phyloP scores from a whole-genome alignment of 2,888 invertebrate genomes.

The Lasioglossum vierecki region DNA sequence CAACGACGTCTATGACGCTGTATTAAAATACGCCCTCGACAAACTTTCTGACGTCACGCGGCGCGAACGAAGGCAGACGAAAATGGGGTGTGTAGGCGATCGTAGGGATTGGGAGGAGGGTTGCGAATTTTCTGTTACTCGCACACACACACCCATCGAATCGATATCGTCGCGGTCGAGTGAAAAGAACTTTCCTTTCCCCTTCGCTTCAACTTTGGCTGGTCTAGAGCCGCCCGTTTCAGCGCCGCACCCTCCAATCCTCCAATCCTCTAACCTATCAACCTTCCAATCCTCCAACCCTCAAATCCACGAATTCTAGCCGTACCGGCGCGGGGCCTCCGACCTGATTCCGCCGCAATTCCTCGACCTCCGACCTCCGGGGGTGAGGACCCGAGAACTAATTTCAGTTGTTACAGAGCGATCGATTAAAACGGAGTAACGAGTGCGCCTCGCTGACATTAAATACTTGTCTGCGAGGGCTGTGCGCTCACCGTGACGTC shows the following conservation, averaged over 20 bases:
- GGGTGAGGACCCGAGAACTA: conserved; percentile 42
- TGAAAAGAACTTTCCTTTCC: conserved; percentile 22
- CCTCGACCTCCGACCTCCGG: conserved; percentile 15
- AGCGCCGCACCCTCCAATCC: not conserved
- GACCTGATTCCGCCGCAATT: conserved; percentile 43
- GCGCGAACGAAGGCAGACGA: not conserved
- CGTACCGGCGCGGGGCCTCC: not conserved
- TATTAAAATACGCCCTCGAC: not conserved
- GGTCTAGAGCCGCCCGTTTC: conserved; percentile 13
- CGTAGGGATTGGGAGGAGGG: not conserved
- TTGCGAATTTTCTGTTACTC: not conserved
- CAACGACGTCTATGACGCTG: not conserved
- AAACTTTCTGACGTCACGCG: not conserved
- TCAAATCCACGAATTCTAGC: not conserved
- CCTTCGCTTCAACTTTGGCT: conserved; percentile 15
- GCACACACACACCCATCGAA: not conserved
- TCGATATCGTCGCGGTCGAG: conserved; percentile 15
- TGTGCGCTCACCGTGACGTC: not conserved
- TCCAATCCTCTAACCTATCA: not conserved
- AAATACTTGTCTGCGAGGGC: conserved; percentile 13
- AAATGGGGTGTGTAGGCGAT: not conserved
- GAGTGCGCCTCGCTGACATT: conserved; percentile 29
- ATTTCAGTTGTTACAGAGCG: conserved; percentile 37
- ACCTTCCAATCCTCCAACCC: not conserved
- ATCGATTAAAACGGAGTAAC: conserved; percentile 51